Percentiles rank a stretch among this genome's conserved stretches.
Evolutionary conservation across 1,140 invertebrate species (phyloP).

Genomic region (Cotesia typhae): DNA sequence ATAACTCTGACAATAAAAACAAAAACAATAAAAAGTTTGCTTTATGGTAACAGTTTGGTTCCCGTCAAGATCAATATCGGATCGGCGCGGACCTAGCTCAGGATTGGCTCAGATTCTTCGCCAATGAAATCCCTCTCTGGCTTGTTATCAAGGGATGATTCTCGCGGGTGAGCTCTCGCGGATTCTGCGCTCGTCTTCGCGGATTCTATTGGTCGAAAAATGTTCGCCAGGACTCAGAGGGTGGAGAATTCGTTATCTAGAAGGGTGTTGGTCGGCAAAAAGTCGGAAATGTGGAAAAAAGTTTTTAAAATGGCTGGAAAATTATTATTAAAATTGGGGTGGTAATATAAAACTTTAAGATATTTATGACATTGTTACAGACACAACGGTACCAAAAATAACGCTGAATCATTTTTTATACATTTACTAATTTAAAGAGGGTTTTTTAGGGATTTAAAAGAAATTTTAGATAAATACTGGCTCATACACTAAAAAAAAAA

Average conservation of each 20-base stretch:
- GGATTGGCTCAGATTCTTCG: slow-evolving; percentile 23
- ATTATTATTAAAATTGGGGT: no score
- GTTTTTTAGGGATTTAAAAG: no score
- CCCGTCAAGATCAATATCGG: slow-evolving; percentile 29
- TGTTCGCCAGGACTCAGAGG: slow-evolving; percentile 7
- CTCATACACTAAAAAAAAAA: no score
- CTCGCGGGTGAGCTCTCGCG: slow-evolving; percentile 5
- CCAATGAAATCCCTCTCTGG: slow-evolving; percentile 1
- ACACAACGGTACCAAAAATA: no score
- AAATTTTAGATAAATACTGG: no score
- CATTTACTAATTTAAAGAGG: no score
- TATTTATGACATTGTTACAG: no score
- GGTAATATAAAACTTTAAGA: background rate
- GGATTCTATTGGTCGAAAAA: slow-evolving; percentile 28
- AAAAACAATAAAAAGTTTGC: slow-evolving; percentile 24
- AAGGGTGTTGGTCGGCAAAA: no score
- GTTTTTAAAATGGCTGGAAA: no score
- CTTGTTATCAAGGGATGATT: background rate
- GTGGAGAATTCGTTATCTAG: background rate
- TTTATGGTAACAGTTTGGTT: slow-evolving; percentile 27
- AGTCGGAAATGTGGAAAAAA: no score
- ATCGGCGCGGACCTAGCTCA: background rate
- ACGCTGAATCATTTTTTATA: no score
- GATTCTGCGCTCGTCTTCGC: slow-evolving; percentile 33
- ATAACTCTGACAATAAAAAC: slow-evolving; percentile 14